Base-by-base conservation (phyloP, 2,797 vertebrate genomes). In the Melanotaenia pygmaea region DNA sequence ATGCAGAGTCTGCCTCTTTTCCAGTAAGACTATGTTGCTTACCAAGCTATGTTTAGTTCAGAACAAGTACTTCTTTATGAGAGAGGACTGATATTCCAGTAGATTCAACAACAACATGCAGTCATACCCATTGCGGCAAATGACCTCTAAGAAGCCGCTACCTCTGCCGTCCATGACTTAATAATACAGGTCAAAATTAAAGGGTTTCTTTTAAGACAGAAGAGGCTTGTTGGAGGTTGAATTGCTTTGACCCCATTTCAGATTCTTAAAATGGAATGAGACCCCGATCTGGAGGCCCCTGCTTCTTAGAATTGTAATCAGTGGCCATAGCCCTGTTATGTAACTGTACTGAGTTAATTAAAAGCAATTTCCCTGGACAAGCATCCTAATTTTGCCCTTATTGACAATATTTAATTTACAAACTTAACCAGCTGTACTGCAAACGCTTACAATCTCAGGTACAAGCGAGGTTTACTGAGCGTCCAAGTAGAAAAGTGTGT, bases 1-100 rank as follows among this genome's bases (percentile, higher is more conserved):
- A 90, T 86, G 74, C 79, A 59, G 35, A 28, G 60, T 8, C 35
- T 13, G 35, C 69, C 69, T 81, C 68, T 51, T 72, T 91, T 89
- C 90, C 89, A 90, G 90, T 91, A 83, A 88, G 72, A 84, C 67
- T 79, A 83, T 84, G 90, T 87, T 67, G 76, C 72, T 81, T 75
- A 76, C 58, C 79, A 79, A 79, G 80, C 65, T 53, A 67, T 85
- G 78, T 92, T 92, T 89, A 76, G 59, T 88, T 77, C 72, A 85
- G 81, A 69, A 92, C 82, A 91, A 86, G 72, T 65, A 67, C 72
- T 40, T 24, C 67, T 85, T 86, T 86, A 83, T 72, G 78, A 47
- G 50, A 34, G 57, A 9, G 30, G 20, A 45, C n/a, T 80, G 61
- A 83, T 83, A 90, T 92, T 90, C 84, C 79, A 68, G 70, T 20